These are phyloP conservation scores for Exephanes ischioxanthus DNA, from an alignment of 2,888 invertebrate genomes.

Conservation along the genomic window DNA sequence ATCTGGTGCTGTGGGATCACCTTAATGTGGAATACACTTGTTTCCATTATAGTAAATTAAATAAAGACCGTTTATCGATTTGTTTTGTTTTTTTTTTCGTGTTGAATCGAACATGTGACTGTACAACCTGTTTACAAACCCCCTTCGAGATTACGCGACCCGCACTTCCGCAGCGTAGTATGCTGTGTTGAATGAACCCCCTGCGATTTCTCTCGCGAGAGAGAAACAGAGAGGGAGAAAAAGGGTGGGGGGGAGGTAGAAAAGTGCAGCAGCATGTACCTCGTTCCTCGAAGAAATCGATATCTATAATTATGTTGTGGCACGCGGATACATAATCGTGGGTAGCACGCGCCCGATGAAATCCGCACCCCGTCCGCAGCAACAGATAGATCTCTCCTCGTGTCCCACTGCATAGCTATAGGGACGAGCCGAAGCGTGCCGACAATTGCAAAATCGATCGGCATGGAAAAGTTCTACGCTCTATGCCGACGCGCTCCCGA, in stretches of 20 bases:
- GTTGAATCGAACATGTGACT: constrained; percentile 18
- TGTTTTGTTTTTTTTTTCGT: neutral
- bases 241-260: neutral
- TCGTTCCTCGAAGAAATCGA: constrained; percentile 74
- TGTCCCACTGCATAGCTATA: constrained; percentile 4
- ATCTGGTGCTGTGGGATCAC: no score
- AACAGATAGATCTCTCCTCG: constrained; percentile 57
- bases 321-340: constrained; percentile 67
- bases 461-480: constrained; percentile 3
- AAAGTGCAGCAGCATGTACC: constrained; percentile 7
- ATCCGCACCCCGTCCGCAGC: constrained; percentile 36
- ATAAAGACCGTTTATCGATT: constrained; percentile 21
- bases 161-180: constrained; percentile 44
- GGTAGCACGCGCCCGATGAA: constrained; percentile 46
- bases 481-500: neutral
- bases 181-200: constrained; percentile 49
- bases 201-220: constrained; percentile 3
- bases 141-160: constrained; percentile 28
- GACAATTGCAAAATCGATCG: constrained; percentile 17
- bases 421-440: constrained; percentile 5
- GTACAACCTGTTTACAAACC: constrained; percentile 46
- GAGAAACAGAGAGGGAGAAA: neutral
- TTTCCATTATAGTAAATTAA: neutral
- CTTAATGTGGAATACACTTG: no score
- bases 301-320: constrained; percentile 80